Percentiles rank a stretch among this genome's conserved stretches.
These are phyloP conservation scores for Nestor notabilis DNA, from an alignment of 2,113 vertebrate species.

Conservation along the genomic window DNA sequence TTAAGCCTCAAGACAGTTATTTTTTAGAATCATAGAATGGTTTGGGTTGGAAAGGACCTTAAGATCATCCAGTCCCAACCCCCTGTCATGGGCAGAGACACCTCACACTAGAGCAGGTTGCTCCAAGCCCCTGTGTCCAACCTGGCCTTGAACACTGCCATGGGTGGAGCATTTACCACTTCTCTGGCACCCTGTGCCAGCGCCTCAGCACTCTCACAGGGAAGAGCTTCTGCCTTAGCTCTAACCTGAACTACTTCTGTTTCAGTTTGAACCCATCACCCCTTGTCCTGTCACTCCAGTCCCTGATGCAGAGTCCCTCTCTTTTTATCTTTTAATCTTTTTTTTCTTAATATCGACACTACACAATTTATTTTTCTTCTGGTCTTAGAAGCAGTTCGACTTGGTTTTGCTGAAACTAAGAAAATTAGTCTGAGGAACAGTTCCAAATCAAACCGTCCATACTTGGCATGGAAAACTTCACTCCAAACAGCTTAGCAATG, in stretches of 20 bases:
- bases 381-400: background rate
- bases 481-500: constrained; percentile 7
- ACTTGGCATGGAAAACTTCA: constrained; percentile 66
- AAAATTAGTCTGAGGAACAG: constrained; percentile 14
- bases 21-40: background rate
- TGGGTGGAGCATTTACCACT: background rate
- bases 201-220: background rate
- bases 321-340: background rate
- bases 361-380: background rate
- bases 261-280: background rate
- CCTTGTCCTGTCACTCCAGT: background rate
- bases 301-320: background rate
- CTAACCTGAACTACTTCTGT: background rate
- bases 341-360: background rate
- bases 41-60: background rate
- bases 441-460: constrained; percentile 38
- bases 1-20: background rate
- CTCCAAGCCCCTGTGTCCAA: background rate
- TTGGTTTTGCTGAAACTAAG: constrained; percentile 20
- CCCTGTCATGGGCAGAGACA: no score
- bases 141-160: background rate
- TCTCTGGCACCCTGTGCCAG: background rate
- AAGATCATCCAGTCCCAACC: background rate
- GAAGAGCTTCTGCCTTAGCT: background rate
- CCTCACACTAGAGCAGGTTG: background rate